These are phyloP conservation scores for Aporophyla lueneburgensis DNA, from an alignment of 2,888 invertebrate species.

Conservation along the genomic window DNA sequence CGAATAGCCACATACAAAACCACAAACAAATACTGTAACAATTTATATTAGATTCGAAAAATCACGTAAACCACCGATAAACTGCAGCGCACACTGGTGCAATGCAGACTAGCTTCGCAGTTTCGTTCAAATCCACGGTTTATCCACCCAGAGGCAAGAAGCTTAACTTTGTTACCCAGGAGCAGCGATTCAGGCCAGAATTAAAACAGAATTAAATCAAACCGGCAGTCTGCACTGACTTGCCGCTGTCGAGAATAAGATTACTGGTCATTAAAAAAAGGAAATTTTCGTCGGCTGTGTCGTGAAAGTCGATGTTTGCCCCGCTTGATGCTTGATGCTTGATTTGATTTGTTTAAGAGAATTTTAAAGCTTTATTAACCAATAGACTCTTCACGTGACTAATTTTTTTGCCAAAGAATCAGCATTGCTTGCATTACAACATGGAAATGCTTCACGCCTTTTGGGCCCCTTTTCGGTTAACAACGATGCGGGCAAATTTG, in stretches of 20 bases:
- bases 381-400: too few relatives aligned
- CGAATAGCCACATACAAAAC: slow-evolving; percentile 36
- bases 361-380: too few relatives aligned
- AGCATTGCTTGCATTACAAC: too few relatives aligned
- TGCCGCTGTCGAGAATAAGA: slow-evolving; percentile 56
- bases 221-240: slow-evolving; percentile 59
- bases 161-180: slow-evolving; percentile 69
- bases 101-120: slow-evolving; percentile 61
- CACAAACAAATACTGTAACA: slow-evolving; percentile 50
- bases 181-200: slow-evolving; percentile 65
- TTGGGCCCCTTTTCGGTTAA: too few relatives aligned
- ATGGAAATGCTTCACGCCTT: too few relatives aligned
- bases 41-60: slow-evolving; percentile 61
- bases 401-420: too few relatives aligned
- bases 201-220: slow-evolving; percentile 71
- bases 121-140: slow-evolving; percentile 63
- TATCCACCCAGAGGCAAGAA: slow-evolving; percentile 68
- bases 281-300: slow-evolving; percentile 21
- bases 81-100: slow-evolving; percentile 59
- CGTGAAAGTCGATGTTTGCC: slow-evolving; percentile 3
- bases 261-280: slow-evolving; percentile 48
- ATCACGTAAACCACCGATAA: slow-evolving; percentile 56
- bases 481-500: too few relatives aligned
- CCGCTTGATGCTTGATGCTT: too few relatives aligned
- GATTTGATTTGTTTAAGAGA: too few relatives aligned